Conservation (phyloP, 2,797 vertebrate genomes). For the Propithecus deckenii region DNA sequence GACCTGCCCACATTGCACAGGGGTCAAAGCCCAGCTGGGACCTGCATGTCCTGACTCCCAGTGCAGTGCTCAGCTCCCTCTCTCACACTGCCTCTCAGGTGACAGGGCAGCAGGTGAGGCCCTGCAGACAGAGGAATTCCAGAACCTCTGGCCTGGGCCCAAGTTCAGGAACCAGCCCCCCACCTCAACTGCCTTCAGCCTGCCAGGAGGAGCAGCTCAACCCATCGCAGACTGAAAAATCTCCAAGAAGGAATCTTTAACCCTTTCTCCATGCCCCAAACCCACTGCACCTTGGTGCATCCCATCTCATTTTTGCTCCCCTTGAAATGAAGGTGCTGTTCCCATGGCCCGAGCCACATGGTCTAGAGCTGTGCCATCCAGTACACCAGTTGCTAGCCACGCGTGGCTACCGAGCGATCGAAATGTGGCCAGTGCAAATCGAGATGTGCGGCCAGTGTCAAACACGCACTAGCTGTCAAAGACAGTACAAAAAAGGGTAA, state of each 20-base stretch:
- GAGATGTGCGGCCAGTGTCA: not conserved
- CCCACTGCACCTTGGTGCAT: not conserved
- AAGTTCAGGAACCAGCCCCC: not conserved
- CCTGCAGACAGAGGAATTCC: not conserved
- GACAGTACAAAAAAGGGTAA: not conserved
- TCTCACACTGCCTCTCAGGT: not conserved
- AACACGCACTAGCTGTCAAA: not conserved
- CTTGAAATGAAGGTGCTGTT: not conserved
- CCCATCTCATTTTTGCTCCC: not conserved
- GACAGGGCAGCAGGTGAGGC: not conserved
- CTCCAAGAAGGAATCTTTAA: not conserved
- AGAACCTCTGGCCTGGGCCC: not conserved
- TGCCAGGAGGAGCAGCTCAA: not conserved
- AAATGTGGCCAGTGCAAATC: not conserved
- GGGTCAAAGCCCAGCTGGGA: not conserved
- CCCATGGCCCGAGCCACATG: not conserved
- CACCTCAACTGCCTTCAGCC: not conserved
- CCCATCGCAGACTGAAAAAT: not conserved
- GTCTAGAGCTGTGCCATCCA: not conserved
- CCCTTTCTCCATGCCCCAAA: not conserved
- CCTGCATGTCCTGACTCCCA: not conserved
- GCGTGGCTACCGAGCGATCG: not conserved
- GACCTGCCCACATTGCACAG: not conserved
- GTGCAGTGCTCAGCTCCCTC: not conserved
- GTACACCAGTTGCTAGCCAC: not conserved